phyloP scores from a whole-genome alignment of 2,113 vertebrate species.

The Falco punctatus region DNA sequence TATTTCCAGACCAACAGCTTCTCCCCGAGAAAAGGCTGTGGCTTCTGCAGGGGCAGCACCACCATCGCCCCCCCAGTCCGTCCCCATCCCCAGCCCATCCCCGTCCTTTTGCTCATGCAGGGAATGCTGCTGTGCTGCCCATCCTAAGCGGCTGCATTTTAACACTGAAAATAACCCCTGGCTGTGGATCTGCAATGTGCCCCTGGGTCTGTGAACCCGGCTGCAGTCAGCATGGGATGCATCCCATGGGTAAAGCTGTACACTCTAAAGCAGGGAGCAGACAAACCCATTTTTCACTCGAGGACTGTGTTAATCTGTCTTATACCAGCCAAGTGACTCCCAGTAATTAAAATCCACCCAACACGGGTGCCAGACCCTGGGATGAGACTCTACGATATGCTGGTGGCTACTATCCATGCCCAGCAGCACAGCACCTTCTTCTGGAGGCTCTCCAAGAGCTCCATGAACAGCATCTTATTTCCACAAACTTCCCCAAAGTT shows the following conservation, averaged over 20 bases:
- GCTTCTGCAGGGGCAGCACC: background rate
- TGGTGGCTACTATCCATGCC: accelerated
- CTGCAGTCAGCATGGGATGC: background rate
- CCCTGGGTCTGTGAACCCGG: accelerated
- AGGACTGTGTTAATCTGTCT: background rate
- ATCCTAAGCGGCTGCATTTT: accelerated
- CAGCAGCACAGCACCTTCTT: background rate
- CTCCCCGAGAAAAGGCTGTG: background rate
- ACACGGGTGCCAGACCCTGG: accelerated
- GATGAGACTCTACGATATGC: accelerated
- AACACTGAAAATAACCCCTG: accelerated
- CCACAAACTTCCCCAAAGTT: background rate
- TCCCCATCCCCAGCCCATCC: accelerated
- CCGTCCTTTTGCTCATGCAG: accelerated
- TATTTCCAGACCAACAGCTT: background rate
- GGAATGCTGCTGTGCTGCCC: background rate
- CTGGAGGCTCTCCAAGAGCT: background rate
- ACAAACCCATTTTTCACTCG: background rate
- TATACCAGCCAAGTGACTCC: background rate
- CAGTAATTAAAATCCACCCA: background rate
- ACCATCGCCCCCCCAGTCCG: accelerated
- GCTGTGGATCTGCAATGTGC: too few relatives aligned
- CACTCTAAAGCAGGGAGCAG: background rate
- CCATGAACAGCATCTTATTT: background rate
- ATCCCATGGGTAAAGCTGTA: accelerated